Evolutionary conservation across 2,888 invertebrate species (phyloP).

Genomic region (Microctonus hyperodae): DNA sequence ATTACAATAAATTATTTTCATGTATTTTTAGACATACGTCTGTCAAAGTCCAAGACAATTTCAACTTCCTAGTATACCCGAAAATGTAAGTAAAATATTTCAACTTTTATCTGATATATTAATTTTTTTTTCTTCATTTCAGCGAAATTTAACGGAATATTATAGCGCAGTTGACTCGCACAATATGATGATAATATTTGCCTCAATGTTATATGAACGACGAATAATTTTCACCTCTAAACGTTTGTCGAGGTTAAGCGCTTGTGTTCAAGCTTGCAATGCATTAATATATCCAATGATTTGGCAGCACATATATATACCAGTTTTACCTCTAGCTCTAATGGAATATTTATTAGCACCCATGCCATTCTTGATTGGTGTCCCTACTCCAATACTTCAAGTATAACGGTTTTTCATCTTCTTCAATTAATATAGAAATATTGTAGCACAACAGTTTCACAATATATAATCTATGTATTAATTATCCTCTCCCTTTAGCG

Average conservation of each 20-base stretch:
- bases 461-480: not conserved
- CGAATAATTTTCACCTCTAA: conserved; percentile 92
- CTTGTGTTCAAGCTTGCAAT: conserved; percentile 93
- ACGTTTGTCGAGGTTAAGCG: conserved; percentile 87
- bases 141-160: conserved; percentile 97
- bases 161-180: conserved; percentile 95
- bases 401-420: conserved; percentile 62
- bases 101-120: not conserved
- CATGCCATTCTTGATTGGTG: conserved; percentile 98
- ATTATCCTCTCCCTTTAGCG: conserved; percentile 65
- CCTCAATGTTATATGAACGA: conserved; percentile 93
- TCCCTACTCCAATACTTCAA: conserved; percentile 84
- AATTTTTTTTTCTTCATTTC: conserved; percentile 55
- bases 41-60: conserved; percentile 81
- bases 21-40: conserved; percentile 74
- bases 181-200: conserved; percentile 96
- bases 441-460: too few species aligned
- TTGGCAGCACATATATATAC: conserved; percentile 99
- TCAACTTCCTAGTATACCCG: conserved; percentile 91
- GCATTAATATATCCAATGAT: conserved; percentile 96
- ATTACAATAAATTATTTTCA: not conserved
- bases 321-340: conserved; percentile 87
- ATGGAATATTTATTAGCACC: conserved; percentile 93
- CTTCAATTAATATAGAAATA: conserved; percentile 10
- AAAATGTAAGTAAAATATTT: conserved; percentile 78